phyloP scores from a whole-genome alignment of 2,113 vertebrate species.

The Eretmochelys imbricata region DNA sequence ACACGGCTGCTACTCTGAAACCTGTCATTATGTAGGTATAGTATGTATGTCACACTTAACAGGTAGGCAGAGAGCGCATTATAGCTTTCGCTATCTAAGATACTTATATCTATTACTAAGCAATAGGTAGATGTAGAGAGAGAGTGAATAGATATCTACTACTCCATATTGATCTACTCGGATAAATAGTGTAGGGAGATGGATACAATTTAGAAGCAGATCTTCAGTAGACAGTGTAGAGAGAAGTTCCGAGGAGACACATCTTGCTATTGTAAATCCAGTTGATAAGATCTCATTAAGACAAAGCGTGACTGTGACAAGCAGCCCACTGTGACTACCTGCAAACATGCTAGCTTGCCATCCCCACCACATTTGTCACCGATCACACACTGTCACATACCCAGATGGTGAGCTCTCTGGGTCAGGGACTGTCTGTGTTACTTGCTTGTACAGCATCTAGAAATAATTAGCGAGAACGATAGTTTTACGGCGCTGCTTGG shows the following conservation, averaged over 20 bases:
- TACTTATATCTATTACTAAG: not conserved
- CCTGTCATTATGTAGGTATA: not conserved
- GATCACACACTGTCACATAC: not conserved
- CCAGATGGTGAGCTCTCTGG: not conserved
- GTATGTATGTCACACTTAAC: not conserved
- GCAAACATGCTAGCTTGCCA: conserved; percentile 13
- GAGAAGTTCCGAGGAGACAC: not conserved
- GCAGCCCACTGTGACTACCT: not conserved
- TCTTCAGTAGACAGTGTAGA: not conserved
- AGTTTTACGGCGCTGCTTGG: not conserved
- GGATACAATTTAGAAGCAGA: rapidly evolving
- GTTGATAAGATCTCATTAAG: not conserved
- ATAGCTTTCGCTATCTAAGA: not conserved
- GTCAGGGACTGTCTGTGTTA: not conserved
- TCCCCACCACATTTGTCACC: rapidly evolving
- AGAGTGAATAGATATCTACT: rapidly evolving
- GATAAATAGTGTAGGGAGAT: not conserved
- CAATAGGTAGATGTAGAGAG: not conserved
- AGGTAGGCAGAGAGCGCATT: not conserved
- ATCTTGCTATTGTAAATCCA: rapidly evolving
- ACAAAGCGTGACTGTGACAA: not conserved
- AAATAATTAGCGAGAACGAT: not conserved
- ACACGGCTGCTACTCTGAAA: too few species aligned
- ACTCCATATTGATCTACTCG: not conserved
- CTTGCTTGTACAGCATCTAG: not conserved